phyloP scores from a whole-genome alignment of 2,888 invertebrate genomes.

The Isoperla grammatica region DNA sequence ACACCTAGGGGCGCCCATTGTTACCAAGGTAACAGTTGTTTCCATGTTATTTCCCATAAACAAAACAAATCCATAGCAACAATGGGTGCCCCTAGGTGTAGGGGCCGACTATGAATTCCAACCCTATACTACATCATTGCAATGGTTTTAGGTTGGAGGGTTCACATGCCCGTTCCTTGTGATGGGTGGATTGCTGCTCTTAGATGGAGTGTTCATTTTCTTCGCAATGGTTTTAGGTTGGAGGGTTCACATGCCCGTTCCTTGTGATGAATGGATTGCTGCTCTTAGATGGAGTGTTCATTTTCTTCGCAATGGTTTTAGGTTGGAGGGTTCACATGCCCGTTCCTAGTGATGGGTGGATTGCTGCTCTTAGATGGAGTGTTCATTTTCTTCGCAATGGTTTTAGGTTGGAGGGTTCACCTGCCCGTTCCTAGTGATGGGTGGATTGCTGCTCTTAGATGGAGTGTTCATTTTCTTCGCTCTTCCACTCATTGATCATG shows the following conservation, averaged over 20 bases:
- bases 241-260: constrained; percentile 48
- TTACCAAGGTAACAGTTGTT: no score
- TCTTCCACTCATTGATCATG: constrained; percentile 36
- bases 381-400: constrained; percentile 39
- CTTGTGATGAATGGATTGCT: constrained; percentile 43
- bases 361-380: constrained; percentile 40
- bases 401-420: constrained; percentile 43
- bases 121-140: no score
- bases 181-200: constrained; percentile 42
- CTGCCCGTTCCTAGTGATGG: constrained; percentile 47
- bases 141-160: constrained; percentile 42
- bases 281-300: constrained; percentile 39
- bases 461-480: constrained; percentile 39
- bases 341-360: constrained; percentile 46
- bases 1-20: no score
- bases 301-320: constrained; percentile 34
- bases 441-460: constrained; percentile 40
- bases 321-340: constrained; percentile 45
- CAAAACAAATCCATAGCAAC: no score
- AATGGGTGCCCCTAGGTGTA: no score
- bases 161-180: constrained; percentile 47
- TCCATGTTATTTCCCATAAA: no score
- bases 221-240: constrained; percentile 38
- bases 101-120: no score
- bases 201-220: constrained; percentile 39